Base-by-base conservation (phyloP, 2,797 vertebrate genomes). In the Poecilia picta region DNA sequence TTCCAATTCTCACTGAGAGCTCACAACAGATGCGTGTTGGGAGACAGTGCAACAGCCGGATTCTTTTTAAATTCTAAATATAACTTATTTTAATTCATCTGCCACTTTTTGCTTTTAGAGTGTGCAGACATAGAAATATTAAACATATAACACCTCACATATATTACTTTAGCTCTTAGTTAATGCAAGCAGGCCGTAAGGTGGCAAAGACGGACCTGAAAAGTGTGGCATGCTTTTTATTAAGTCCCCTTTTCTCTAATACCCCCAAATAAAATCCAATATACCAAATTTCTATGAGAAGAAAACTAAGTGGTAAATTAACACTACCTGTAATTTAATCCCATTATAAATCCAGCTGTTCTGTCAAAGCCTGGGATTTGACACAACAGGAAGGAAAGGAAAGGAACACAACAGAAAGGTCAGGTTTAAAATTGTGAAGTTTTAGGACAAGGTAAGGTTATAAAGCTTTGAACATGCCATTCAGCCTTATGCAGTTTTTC, bases 1-100 rank as follows among this genome's bases (percentile, higher is more conserved):
- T 81, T 80, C 8, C 66, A 77, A 7, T 62, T 70, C 28, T 81
- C 51, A 8, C 73, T 74, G 55, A 84, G 64, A 81, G 74, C n/a
- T 75, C 80, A 80, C 79, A 79, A 71, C n/a, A 49, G 20, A 66
- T 31, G 75, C 18, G 18, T 39, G 16, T 51, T 76, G 3, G 68
- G 41, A 20, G 64, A 77, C 31, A 31, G 47, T 72, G 43, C 31
- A 84, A 78, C 75, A 66, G 74, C 71, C 72, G 80, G 39, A 77
- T 83, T 79, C 20, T 71, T 59, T 45, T n/a, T n/a, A 47, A 18
- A 47, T 47, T 47, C 46, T n/a, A 47, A 16, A 55, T 78, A 73
- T 46, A 78, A 13, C 28, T 31, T 59, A 5, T 8, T 72, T 74
- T 1, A 47, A 31, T 80, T 43, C 78, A 5, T 36, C 43, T 46